These are phyloP conservation scores for Drosophila pruinosa DNA, from an alignment of 1,140 invertebrate genomes.

Conservation along the genomic window DNA sequence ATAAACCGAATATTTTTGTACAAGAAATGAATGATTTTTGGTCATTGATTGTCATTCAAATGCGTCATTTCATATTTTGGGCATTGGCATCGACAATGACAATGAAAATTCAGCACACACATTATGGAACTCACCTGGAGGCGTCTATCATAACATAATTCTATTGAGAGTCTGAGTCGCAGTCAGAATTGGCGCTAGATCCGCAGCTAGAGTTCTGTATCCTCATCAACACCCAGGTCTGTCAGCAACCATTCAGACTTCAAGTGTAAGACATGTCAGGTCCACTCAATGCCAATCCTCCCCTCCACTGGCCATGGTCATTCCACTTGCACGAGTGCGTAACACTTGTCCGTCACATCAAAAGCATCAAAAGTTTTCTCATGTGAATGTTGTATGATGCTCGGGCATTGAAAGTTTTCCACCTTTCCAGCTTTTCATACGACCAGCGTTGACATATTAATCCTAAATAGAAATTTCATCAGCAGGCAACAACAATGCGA, in stretches of 20 bases:
- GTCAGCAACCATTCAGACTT: slow-evolving; percentile 62
- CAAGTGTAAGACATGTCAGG: slow-evolving; percentile 75
- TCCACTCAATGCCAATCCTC: slow-evolving; percentile 52
- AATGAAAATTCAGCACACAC: slow-evolving; percentile 52
- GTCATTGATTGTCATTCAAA: slow-evolving; percentile 59
- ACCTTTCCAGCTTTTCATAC: slow-evolving; percentile 43
- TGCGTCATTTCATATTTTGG: slow-evolving; percentile 50
- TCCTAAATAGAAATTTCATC: slow-evolving; percentile 78
- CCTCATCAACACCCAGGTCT: slow-evolving; percentile 59
- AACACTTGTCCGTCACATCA: slow-evolving; percentile 72
- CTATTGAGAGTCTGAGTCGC: neutral
- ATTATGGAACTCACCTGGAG: neutral
- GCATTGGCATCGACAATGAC: slow-evolving; percentile 25
- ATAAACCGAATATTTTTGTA: slow-evolving; percentile 35
- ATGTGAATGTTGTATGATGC: slow-evolving; percentile 48
- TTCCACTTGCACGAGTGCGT: slow-evolving; percentile 35
- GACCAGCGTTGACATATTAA: slow-evolving; percentile 71
- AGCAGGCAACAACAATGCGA: slow-evolving; percentile 41
- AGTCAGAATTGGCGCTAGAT: neutral
- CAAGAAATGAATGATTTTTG: slow-evolving; percentile 37
- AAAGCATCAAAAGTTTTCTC: slow-evolving; percentile 55
- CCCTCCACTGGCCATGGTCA: slow-evolving; percentile 3
- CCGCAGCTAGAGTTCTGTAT: slow-evolving; percentile 24
- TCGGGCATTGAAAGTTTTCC: slow-evolving; percentile 51
- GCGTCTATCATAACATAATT: neutral